Base-by-base conservation (phyloP, 2,888 invertebrate species). In the Tetropium fuscum region DNA sequence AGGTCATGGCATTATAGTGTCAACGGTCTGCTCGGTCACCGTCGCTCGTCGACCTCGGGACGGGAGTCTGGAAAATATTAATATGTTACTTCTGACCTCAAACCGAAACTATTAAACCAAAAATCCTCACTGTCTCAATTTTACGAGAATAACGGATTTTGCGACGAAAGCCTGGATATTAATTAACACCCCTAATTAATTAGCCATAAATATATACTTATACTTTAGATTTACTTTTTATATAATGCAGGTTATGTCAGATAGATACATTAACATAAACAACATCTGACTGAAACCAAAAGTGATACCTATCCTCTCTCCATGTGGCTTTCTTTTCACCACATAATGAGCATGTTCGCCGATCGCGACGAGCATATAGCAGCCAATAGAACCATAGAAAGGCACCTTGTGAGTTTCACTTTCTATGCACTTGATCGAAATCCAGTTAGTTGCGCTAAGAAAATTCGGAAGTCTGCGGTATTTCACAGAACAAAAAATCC, bases 321-420 rank as follows among this genome's bases (percentile, higher is more conserved):
- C 43, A n/a, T 22, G 8, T 15, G 20, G 18, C 34, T 64, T 64
- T 64, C 64, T 63, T 64, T 60, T 58, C 55, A 47, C 45, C 43
- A 30, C 51, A 58, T 44, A 27, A 40, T 27, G 19, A 38, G 49
- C 25, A 45, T 53, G 19, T 49, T 45, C 40, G 30, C 11, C 41
- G 41, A 19, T 19, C 41, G 19, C 18, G 22, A 43, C 11, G 25
- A 49, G n/a, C 49, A 34, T n/a, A n/a, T 41, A 38, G 36, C 53
- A 57, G 51, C 70, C 70, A 69, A 70, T 70, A 62, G 56, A 44
- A 64, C 56, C 56, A 47, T 70, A 70, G 70, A 70, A 70, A 70
- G 70, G 69, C 58, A 53, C 57, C 61, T 68, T 58, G 51, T 27
- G n/a, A n/a, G 54, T 61, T 65, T 69, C 67, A 69, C 70, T 70